These are phyloP conservation scores for Galaxias olidus DNA, from an alignment of 2,797 vertebrate genomes.

Conservation along the genomic window DNA sequence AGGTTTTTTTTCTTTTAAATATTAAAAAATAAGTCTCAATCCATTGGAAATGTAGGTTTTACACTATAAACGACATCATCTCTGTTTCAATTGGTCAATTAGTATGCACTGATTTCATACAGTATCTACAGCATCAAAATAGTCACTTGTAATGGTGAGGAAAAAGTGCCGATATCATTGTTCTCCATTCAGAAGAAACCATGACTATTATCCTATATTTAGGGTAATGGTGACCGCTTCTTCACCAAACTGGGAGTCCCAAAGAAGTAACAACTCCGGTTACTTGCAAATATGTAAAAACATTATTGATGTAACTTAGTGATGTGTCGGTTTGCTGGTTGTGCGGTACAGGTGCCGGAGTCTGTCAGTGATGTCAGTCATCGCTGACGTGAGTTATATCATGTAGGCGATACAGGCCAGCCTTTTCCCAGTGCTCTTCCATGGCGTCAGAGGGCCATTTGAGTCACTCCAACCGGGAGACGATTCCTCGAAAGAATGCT, in stretches of 20 bases:
- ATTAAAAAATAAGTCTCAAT: constrained; percentile 95
- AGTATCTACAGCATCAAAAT: constrained; percentile 82
- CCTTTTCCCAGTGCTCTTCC: constrained; percentile 36
- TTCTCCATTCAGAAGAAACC: constrained; percentile 51
- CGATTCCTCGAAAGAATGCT: constrained; percentile 26
- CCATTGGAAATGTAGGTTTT: constrained; percentile 92
- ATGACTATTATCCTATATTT: constrained; percentile 38
- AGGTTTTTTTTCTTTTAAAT: constrained; percentile 87
- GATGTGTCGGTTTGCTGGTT: constrained; percentile 64
- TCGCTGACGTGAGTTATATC: no score
- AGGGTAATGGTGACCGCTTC: constrained; percentile 43
- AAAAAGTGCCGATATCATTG: constrained; percentile 75
- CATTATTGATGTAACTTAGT: constrained; percentile 37
- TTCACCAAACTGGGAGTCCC: constrained; percentile 37
- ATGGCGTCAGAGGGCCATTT: constrained; percentile 38
- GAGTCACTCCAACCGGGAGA: constrained; percentile 17
- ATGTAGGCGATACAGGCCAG: constrained; percentile 1
- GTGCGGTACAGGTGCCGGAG: constrained; percentile 43
- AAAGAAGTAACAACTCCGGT: constrained; percentile 50
- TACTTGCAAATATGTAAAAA: constrained; percentile 64
- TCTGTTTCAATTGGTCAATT: constrained; percentile 77
- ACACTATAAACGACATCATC: constrained; percentile 87
- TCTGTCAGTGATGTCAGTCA: constrained; percentile 18
- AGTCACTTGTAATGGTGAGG: constrained; percentile 67
- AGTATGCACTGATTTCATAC: constrained; percentile 67